Evolutionary conservation across 1,140 invertebrate species (phyloP).

Genomic region (Halyomorpha halys): DNA sequence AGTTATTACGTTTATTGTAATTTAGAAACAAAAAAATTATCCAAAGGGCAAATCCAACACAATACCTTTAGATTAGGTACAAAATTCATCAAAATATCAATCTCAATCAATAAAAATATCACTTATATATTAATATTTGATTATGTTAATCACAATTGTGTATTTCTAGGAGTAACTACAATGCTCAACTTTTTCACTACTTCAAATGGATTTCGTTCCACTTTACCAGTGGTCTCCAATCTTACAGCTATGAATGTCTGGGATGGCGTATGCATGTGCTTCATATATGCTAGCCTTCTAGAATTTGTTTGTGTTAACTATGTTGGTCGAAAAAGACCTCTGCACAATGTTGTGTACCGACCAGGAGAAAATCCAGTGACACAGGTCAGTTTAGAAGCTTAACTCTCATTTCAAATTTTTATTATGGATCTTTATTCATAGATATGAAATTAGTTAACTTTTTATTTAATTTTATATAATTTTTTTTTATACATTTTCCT

Average conservation of each 20-base stretch:
- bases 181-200: constrained; percentile 98
- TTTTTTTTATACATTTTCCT: constrained; percentile 11
- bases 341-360: constrained; percentile 78
- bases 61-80: no score
- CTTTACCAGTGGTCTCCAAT: constrained; percentile 84
- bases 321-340: constrained; percentile 76
- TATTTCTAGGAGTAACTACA: constrained; percentile 78
- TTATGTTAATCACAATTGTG: no score
- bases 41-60: no score
- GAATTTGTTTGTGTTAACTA: constrained; percentile 93
- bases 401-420: no score
- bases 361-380: constrained; percentile 82
- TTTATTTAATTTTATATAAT: no score
- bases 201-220: constrained; percentile 77
- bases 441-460: no score
- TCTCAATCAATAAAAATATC: no score
- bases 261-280: constrained; percentile 94
- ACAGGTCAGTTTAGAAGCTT: constrained; percentile 49
- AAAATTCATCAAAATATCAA: no score
- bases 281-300: constrained; percentile 85
- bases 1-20: no score
- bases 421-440: no score
- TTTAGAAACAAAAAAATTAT: no score
- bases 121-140: no score
- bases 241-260: constrained; percentile 91